Conservation (phyloP, 2,888 invertebrate genomes). For the Acanthosepion esculentum region DNA sequence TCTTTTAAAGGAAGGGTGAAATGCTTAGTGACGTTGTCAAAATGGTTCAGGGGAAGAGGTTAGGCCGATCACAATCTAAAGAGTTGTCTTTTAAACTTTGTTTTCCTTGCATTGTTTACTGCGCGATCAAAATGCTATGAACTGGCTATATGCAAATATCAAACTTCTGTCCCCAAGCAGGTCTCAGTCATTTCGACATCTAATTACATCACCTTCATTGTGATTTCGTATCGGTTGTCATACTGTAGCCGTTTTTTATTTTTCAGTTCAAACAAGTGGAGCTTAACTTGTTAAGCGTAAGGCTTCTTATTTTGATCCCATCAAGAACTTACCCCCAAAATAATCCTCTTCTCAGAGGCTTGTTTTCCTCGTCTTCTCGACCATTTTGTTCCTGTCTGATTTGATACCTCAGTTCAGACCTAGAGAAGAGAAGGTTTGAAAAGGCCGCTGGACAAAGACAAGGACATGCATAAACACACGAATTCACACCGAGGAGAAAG, state of each 20-base stretch:
- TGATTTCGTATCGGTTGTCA: background rate
- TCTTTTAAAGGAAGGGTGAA: background rate
- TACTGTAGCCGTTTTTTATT: background rate
- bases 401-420: background rate
- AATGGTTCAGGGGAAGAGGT: background rate
- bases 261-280: background rate
- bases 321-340: background rate
- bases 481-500: background rate
- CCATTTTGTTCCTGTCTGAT: background rate
- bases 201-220: background rate
- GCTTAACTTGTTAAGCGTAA: background rate
- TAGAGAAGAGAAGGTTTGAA: background rate
- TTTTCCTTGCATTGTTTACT: background rate
- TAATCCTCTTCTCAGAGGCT: background rate
- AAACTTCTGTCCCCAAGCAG: background rate
- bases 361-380: background rate
- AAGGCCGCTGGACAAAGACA: background rate
- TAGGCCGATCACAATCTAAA: background rate
- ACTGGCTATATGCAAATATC: background rate
- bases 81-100: background rate
- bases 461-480: background rate
- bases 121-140: background rate
- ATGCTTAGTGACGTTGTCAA: background rate
- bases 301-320: background rate
- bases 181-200: background rate